These are phyloP conservation scores for Thamnophis sirtalis DNA, from an alignment of 2,113 vertebrate species.

Conservation along the genomic window DNA sequence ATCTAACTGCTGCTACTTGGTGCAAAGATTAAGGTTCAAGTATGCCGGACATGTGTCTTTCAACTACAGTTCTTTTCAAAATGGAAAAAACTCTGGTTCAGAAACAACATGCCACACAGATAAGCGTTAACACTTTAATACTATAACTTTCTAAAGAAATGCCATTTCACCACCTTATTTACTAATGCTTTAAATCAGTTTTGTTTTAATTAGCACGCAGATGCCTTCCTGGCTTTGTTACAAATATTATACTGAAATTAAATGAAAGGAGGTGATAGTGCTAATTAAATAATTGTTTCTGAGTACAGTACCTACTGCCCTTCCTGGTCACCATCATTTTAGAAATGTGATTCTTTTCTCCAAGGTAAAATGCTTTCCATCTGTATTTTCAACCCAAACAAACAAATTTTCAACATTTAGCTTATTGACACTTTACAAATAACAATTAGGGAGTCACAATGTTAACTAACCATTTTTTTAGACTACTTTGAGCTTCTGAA, in stretches of 20 bases:
- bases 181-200: neutral
- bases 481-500: neutral
- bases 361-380: neutral
- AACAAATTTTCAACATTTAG: neutral
- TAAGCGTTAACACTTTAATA: neutral
- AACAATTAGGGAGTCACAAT: neutral
- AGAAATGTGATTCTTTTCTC: neutral
- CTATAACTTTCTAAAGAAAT: neutral
- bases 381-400: neutral
- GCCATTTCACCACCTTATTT: neutral
- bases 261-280: neutral
- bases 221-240: neutral
- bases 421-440: neutral
- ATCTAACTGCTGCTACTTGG: neutral
- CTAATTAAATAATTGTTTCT: neutral
- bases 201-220: neutral
- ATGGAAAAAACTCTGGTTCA: neutral
- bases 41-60: neutral
- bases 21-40: neutral
- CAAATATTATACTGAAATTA: neutral
- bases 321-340: neutral
- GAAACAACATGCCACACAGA: neutral
- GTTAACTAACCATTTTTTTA: neutral
- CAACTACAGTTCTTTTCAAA: neutral
- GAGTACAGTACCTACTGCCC: neutral